Evolutionary conservation across 2,113 vertebrate species (phyloP), one percentile per base, ranked within the genome.

Genomic region (Periophthalmodon schlosseri): DNA sequence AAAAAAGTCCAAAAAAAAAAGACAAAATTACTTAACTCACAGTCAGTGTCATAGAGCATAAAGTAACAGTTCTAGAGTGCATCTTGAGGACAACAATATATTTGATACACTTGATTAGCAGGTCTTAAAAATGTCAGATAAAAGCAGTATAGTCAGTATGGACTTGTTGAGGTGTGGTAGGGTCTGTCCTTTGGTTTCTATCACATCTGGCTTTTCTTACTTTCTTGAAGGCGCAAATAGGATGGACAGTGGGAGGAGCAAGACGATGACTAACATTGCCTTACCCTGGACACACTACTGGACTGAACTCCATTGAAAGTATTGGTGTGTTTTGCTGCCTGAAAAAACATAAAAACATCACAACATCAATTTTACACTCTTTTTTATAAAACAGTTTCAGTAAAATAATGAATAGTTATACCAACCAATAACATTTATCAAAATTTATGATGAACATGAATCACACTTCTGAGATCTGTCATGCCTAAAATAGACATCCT

Each of bases 171-270:
- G 82, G 80, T 74, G 87, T 91, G 82, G 91, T 88, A 88, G 91
- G 84, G 85, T 87, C 91, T 85, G 91, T 94, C 93, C 93, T 91
- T 93, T 89, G 78, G 90, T 92, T 91, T 94, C 91, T 93, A 91
- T 78, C 93, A 90, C 90, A 92, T 95, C 93, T 94, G 94, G 78
- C 92, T 92, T 91, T 75, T 92, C 87, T 93, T 91, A 91, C 76
- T 91, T 87, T 94, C 92, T 90, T 90, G 92, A 93, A 94, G 92
- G 90, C 95, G 96, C 94, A 95, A 96, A 95, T 96, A 96, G 92
- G 91, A 36, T 84, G 75, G 92, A 93, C 93, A 86, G 94, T 92
- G 95, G 95, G 95, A 96, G 97, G 96, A 97, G 97, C 89, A 93
- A 84, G 70, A 73, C 87, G 92, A 92, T 89, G 88, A 92, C 84